Evolutionary conservation across 2,113 vertebrate genomes (phyloP).

Genomic region (Cynoglossus semilaevis): DNA sequence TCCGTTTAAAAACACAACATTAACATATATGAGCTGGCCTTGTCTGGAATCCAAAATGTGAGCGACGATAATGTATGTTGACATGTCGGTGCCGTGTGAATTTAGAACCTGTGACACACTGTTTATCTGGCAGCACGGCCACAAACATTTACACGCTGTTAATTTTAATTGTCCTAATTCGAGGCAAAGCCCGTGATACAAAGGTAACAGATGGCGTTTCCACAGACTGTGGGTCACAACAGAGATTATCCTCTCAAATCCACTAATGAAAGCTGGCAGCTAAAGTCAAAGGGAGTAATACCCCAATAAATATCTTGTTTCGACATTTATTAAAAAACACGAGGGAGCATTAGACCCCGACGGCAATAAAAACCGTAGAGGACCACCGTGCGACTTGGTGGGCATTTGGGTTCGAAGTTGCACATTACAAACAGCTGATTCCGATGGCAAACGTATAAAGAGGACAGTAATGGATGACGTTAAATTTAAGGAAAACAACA

Average conservation of each 20-base stretch:
- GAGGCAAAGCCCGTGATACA: conserved; percentile 65
- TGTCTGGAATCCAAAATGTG: conserved; percentile 53
- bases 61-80: conserved; percentile 37
- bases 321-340: too few species aligned
- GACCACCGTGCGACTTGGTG: too few species aligned
- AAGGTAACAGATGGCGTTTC: conserved; percentile 67
- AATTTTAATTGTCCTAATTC: conserved; percentile 70
- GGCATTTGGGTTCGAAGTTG: too few species aligned
- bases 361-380: too few species aligned
- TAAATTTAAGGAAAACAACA: too few species aligned
- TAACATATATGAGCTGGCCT: too few species aligned
- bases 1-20: too few species aligned
- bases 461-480: too few species aligned
- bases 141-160: conserved; percentile 71
- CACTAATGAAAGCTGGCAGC: conserved; percentile 42
- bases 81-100: conserved; percentile 36
- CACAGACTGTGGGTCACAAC: conserved; percentile 40
- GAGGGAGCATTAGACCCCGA: too few species aligned
- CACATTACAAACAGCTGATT: too few species aligned
- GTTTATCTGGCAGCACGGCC: conserved; percentile 54
- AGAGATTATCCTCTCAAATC: conserved; percentile 29
- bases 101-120: conserved; percentile 45
- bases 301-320: too few species aligned
- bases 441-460: too few species aligned
- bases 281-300: neutral